Evolutionary conservation across 2,797 vertebrate species (phyloP), one percentile per base, ranked within the genome.

Genomic region (Artibeus jamaicensis): DNA sequence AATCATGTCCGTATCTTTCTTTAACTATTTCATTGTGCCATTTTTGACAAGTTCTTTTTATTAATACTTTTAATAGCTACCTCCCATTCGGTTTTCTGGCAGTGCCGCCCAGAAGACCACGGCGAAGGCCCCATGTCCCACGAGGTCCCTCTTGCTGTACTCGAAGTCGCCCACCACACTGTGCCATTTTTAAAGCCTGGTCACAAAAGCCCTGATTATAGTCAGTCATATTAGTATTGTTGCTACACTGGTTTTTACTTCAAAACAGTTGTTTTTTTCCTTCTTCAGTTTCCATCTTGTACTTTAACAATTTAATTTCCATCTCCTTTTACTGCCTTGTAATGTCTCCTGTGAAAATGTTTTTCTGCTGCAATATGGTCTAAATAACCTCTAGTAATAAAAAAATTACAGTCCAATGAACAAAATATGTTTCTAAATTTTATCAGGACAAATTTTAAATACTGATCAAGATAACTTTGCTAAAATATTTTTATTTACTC

Each of bases 31-130:
- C 24, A 74, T 18, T 53, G 73, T 62, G 5, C 29, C n/a, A n/a
- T n/a, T 98, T 99, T 99, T 44, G 99, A 99, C 97, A 99, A 98
- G 98, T 99, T 99, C 98, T 99, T 99, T 98, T 99, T 99, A 98
- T 99, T 99, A 97, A 99, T 99, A 98, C 99, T 99, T 98, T 99
- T 99, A 98, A 99, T 99, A 96, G 99, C 99, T 97, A 99, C 99
- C 97, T 99, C 99, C 99, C 99, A 99, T 95, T 99, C 99, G 0
- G 99, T 99, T 99, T 99, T 99, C 99, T 99, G 99, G 98, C 99
- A 99, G 98, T 99, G 99, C 96, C 99, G 98, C 99, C 98, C 99
- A 99, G 98, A 99, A 99, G 97, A 99, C 99, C 98, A 99, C 99
- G 34, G 99, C 99, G 97, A 99, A 99, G 91, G 99, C 99, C 98